Conservation (phyloP, 2,888 invertebrate genomes). For the Drosophila nigritarsus region DNA sequence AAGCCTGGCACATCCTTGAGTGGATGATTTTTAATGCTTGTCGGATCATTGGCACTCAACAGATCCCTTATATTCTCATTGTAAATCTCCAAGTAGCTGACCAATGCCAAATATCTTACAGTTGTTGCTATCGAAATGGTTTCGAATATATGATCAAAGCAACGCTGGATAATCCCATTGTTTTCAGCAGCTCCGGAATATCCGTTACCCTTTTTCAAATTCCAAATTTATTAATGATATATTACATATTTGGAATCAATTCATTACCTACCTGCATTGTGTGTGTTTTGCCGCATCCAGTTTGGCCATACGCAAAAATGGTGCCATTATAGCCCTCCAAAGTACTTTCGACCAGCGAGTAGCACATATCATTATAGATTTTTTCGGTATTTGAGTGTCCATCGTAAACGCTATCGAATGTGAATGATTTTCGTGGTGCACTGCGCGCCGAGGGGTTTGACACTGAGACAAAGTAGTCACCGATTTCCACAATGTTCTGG, state of each 20-base stretch:
- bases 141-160: constrained; percentile 96
- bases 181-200: constrained; percentile 56
- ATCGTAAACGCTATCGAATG: constrained; percentile 94
- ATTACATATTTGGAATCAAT: neutral
- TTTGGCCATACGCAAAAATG: constrained; percentile 97
- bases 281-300: constrained; percentile 95
- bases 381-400: constrained; percentile 92
- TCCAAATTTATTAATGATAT: neutral
- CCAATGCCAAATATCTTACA: constrained; percentile 87
- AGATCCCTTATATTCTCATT: constrained; percentile 97
- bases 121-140: constrained; percentile 90
- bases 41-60: constrained; percentile 88
- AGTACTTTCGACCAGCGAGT: constrained; percentile 93
- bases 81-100: constrained; percentile 94
- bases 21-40: constrained; percentile 75
- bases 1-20: constrained; percentile 86
- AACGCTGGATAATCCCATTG: constrained; percentile 89
- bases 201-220: constrained; percentile 42
- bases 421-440: constrained; percentile 89
- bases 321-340: constrained; percentile 97
- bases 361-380: constrained; percentile 95
- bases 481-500: constrained; percentile 89
- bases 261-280: constrained; percentile 95
- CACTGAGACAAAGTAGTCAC: constrained; percentile 88
- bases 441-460: constrained; percentile 87